A percentile compares a stretch with the other conserved stretches of the same genome.
Evolutionary conservation across 2,113 vertebrate genomes (phyloP).

Genomic region (Macheiramphus alcinus): DNA sequence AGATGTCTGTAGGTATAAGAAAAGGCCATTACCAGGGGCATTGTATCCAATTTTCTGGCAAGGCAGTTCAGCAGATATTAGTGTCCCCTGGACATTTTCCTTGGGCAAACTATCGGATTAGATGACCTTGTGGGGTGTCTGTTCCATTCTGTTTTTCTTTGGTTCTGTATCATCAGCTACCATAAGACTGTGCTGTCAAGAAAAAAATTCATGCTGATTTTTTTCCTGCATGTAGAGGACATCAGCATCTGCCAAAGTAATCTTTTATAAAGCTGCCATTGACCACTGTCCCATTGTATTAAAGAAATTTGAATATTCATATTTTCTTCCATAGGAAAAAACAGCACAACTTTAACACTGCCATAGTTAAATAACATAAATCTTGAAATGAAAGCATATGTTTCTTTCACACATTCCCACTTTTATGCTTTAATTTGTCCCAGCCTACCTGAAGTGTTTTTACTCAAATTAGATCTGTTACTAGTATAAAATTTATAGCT

Average conservation of each 20-base stretch:
- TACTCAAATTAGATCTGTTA: conserved; percentile 35
- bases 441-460: conserved; percentile 44
- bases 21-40: background rate
- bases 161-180: background rate
- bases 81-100: background rate
- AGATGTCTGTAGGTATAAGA: background rate
- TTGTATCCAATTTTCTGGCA: background rate
- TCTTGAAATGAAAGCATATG: conserved; percentile 17
- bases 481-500: conserved; percentile 44
- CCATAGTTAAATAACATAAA: background rate
- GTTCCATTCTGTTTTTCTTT: background rate
- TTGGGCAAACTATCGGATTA: background rate
- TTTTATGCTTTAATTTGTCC: conserved; percentile 34
- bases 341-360: background rate
- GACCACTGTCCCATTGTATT: background rate
- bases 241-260: background rate
- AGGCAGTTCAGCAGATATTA: background rate
- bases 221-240: background rate
- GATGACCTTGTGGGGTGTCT: background rate
- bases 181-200: background rate
- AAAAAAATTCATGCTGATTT: background rate
- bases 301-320: background rate
- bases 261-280: background rate
- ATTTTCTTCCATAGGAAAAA: background rate
- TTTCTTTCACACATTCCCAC: conserved; percentile 45